Evolutionary conservation across 2,797 vertebrate genomes (phyloP).

Genomic region (Taeniopygia guttata): DNA sequence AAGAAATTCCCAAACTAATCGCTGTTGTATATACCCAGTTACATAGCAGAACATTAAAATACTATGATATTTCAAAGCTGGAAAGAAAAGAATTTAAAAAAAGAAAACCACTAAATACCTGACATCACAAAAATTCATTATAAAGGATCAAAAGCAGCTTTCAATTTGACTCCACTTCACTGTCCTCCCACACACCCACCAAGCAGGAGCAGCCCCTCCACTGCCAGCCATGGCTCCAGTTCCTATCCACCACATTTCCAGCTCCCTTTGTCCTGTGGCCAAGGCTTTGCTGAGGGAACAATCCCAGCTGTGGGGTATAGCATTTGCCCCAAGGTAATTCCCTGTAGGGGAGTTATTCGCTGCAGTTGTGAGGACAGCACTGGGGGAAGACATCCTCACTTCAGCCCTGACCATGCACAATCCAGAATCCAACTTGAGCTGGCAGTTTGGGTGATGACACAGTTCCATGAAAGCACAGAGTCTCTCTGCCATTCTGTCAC

Average conservation of each 20-base stretch:
- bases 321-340: background rate
- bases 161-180: background rate
- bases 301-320: background rate
- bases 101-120: conserved; percentile 4
- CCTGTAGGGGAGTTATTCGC: background rate
- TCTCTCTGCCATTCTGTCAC: background rate
- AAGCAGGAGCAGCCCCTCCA: background rate
- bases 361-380: background rate
- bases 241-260: background rate
- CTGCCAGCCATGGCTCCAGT: background rate
- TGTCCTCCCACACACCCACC: background rate
- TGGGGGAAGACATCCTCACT: background rate
- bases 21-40: background rate
- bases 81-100: background rate
- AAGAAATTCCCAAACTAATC: conserved; percentile 26
- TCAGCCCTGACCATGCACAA: background rate
- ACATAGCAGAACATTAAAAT: conserved; percentile 35
- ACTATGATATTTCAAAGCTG: conserved; percentile 7
- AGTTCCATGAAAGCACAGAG: background rate
- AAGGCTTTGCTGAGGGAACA: background rate
- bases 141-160: conserved; percentile 16
- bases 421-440: background rate
- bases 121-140: background rate
- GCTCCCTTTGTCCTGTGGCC: background rate
- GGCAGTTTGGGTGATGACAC: background rate